Base-by-base conservation (phyloP, 1,140 invertebrate species). In the Ditylenchus dipsaci region DNA sequence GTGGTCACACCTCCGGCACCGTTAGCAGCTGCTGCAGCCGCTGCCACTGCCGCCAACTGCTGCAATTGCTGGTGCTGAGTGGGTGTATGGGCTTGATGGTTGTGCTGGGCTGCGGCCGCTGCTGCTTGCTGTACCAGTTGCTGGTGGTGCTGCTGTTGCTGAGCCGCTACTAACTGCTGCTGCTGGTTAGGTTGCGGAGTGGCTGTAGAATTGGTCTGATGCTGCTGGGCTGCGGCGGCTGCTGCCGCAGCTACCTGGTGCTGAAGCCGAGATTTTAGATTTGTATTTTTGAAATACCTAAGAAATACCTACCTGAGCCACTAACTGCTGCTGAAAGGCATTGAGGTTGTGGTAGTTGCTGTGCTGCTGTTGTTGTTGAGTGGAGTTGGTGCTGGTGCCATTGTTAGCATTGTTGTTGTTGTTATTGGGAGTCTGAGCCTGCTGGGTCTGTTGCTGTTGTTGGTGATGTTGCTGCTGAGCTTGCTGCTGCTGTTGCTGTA, bases 401-500 rank as follows among this genome's bases (percentile, higher is more conserved):
- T 17, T 17, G 15, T 53, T 21, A 3, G 3, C 59, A n/a, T 30
- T 27, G 11, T 57, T 57, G 53, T 57, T 23, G 21, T 23, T 57
- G 11, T 3, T 11, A 38, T 38, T 3, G 11, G 33, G 3, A 38
- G 33, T 30, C 9, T n/a, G 30, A 47, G 11, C n/a, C n/a, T 63
- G 21, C 30, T 21, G 33, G 13, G 30, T 13, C 47, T 68, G 68
- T 1, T 72, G 47, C 23, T 68, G 67, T 5, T 69, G 68, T 21
- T 70, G 68, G n/a, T 63, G 47, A 19, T 70, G 68, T 0, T 33
- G 68, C 13, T 70, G 68, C n/a, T 68, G 67, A 38, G 19, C 19
- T 69, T 69, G 68, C 45, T 69, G 68, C 43, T 69, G 68, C 45
- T 69, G 67, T 68, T 68, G 68, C 21, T 57, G 47, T 0, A 7